phyloP scores from a whole-genome alignment of 2,797 vertebrate species.

The Coregonus suidteri region DNA sequence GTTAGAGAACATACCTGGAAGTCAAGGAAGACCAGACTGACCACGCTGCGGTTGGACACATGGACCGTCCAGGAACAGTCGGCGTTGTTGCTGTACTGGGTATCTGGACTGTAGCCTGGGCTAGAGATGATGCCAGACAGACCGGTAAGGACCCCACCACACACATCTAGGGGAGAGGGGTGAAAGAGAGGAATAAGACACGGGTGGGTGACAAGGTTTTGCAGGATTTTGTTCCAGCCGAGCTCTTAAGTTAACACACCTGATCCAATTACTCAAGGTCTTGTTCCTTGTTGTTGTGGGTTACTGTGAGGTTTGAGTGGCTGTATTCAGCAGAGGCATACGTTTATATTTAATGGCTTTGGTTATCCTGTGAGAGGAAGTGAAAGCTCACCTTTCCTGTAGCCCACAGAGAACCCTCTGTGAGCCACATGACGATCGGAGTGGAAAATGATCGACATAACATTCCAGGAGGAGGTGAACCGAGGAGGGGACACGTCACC shows the following conservation, averaged over 20 bases:
- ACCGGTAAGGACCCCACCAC: conserved; percentile 89
- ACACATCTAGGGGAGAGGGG: conserved; percentile 79
- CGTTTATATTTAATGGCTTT: too few relatives aligned
- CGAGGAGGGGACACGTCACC: conserved; percentile 84
- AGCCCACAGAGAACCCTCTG: conserved; percentile 86
- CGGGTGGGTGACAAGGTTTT: not conserved
- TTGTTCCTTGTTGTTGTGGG: not conserved
- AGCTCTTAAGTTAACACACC: not conserved
- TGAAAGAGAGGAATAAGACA: not conserved
- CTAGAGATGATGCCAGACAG: conserved; percentile 92
- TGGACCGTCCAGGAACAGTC: conserved; percentile 93
- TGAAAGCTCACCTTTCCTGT: conserved; percentile 85
- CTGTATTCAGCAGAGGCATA: too few relatives aligned
- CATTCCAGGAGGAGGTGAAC: conserved; percentile 94
- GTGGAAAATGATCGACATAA: conserved; percentile 92
- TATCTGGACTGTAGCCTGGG: conserved; percentile 87
- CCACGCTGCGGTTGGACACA: conserved; percentile 68
- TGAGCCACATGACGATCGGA: conserved; percentile 93
- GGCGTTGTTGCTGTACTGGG: conserved; percentile 86
- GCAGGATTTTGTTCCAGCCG: not conserved
- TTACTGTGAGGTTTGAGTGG: too few relatives aligned
- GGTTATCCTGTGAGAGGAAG: not conserved
- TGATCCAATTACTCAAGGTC: not conserved
- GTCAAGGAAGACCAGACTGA: conserved; percentile 90
- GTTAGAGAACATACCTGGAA: conserved; percentile 62